Conservation (phyloP, 2,888 invertebrate species). For the Podabrus alpinus region DNA sequence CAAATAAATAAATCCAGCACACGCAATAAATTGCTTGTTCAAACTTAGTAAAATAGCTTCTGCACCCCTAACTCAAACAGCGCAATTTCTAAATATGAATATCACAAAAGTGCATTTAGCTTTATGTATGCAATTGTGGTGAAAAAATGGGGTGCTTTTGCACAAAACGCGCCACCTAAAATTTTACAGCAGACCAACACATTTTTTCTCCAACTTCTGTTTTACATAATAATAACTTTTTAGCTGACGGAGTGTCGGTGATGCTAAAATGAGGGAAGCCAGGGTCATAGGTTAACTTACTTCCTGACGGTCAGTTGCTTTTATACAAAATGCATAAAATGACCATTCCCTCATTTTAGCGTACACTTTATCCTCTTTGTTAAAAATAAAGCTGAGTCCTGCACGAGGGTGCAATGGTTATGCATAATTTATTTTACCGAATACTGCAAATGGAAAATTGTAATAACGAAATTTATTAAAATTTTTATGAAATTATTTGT, state of each 20-base stretch:
- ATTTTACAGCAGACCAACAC: conserved; percentile 26
- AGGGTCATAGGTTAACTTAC: conserved; percentile 49
- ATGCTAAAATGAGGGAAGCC: conserved; percentile 36
- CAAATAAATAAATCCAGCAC: background rate
- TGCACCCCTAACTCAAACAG: conserved; percentile 2
- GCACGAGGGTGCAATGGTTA: conserved; percentile 37
- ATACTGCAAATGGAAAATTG: background rate
- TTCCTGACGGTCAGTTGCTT: conserved; percentile 46
- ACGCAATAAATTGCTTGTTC: background rate
- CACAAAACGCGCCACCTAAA: conserved; percentile 44
- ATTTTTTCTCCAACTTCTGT: background rate
- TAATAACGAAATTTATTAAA: no score
- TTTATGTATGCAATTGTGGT: conserved; percentile 48
- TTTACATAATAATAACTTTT: background rate
- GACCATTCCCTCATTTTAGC: conserved; percentile 45
- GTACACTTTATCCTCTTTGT: conserved; percentile 39
- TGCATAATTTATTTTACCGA: background rate
- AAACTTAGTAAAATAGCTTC: background rate
- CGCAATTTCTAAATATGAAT: conserved; percentile 31
- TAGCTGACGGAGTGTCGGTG: conserved; percentile 24
- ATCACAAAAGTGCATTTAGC: conserved; percentile 46
- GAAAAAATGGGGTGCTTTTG: conserved; percentile 49
- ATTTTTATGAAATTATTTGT: no score
- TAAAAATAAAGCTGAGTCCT: conserved; percentile 42
- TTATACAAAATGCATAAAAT: conserved; percentile 46